These are phyloP conservation scores for Leptura quadrifasciata DNA, from an alignment of 2,888 invertebrate species.

Conservation along the genomic window DNA sequence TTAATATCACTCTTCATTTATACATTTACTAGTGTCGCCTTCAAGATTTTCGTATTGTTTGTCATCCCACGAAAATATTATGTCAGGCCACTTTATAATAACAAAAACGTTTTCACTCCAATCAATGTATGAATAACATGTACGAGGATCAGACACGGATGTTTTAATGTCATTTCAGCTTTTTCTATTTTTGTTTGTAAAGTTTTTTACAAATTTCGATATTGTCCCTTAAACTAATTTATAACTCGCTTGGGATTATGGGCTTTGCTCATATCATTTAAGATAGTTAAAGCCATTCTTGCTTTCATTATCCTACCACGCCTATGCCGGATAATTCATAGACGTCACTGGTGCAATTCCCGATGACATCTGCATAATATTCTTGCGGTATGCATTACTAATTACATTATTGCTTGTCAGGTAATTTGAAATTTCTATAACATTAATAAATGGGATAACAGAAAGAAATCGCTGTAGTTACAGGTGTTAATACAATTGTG, in stretches of 20 bases:
- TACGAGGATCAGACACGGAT: too few relatives aligned
- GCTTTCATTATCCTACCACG: slow-evolving; percentile 34
- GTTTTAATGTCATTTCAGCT: too few relatives aligned
- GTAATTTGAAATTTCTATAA: slow-evolving; percentile 49
- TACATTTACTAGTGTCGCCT: too few relatives aligned
- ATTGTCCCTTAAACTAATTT: background rate
- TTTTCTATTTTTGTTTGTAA: too few relatives aligned
- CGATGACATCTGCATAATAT: slow-evolving; percentile 56
- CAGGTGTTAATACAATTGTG: too few relatives aligned
- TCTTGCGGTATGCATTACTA: slow-evolving; percentile 50
- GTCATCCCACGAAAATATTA: too few relatives aligned
- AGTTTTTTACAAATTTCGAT: too few relatives aligned
- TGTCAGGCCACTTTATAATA: too few relatives aligned
- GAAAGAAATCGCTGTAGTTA: slow-evolving; percentile 34
- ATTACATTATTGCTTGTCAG: slow-evolving; percentile 56
- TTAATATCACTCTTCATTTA: too few relatives aligned
- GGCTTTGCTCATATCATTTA: background rate
- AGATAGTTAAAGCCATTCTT: background rate
- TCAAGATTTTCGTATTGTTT: too few relatives aligned
- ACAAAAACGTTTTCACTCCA: too few relatives aligned
- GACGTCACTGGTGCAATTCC: slow-evolving; percentile 52
- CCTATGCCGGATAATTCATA: slow-evolving; percentile 50
- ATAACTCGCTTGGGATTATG: background rate
- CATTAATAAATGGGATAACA: slow-evolving; percentile 49
- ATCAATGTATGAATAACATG: too few relatives aligned